phyloP scores from a whole-genome alignment of 2,797 vertebrate species.

The Heteromormyrus szaboi region DNA sequence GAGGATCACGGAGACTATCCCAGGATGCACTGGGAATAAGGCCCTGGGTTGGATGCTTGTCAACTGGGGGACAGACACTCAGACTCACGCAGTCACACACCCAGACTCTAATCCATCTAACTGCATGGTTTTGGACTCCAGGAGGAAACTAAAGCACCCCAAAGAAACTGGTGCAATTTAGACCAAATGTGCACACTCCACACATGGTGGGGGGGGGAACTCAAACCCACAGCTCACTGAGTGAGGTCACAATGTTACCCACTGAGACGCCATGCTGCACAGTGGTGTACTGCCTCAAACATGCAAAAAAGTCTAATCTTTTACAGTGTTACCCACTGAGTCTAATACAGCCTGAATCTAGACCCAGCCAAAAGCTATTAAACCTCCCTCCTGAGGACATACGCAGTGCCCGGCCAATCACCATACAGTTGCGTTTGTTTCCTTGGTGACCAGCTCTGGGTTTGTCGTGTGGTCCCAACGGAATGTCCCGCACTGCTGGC shows the following conservation, averaged over 20 bases:
- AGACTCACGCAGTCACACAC: not conserved
- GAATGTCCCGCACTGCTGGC: not conserved
- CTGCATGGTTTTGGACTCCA: not conserved
- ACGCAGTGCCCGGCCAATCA: not conserved
- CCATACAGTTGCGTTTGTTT: not conserved
- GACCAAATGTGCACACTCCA: not conserved
- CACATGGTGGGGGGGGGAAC: not conserved
- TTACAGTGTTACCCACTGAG: not conserved
- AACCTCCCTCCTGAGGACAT: not conserved
- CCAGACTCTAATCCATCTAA: not conserved
- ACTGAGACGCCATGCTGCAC: not conserved
- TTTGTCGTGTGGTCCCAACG: not conserved
- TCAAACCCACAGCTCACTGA: not conserved
- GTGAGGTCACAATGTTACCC: not conserved
- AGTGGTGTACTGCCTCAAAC: not conserved
- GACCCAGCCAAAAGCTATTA: not conserved
- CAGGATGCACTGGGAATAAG: not conserved
- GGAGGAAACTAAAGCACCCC: not conserved
- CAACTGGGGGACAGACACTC: not conserved
- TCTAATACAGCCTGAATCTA: not conserved
- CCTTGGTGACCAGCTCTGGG: not conserved
- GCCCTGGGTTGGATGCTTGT: not conserved
- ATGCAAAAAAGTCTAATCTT: not conserved
- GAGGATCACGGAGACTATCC: not conserved
- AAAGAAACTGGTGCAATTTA: not conserved